Evolutionary conservation across 2,113 vertebrate genomes (phyloP), one percentile per base, ranked within the genome.

Genomic region (Spizaetus ornatus): DNA sequence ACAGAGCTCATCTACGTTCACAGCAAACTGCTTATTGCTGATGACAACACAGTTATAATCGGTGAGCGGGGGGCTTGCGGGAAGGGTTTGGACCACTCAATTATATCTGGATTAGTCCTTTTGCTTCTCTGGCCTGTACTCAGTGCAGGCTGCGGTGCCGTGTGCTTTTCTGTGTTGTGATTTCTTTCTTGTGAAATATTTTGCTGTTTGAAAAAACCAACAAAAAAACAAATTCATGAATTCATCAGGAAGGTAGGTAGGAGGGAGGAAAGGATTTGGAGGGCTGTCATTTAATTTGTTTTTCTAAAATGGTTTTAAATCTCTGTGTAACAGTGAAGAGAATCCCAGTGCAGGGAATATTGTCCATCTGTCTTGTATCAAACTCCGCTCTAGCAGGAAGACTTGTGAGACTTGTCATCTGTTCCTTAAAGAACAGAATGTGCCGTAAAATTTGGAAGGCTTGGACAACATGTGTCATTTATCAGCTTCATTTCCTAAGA

Each of bases 1-100:
- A 99, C 99, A 0, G 99, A 99, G 97, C 98, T 99, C 86, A 99
- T 99, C 96, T 99, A 99, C 18, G 99, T 99, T 76, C 99, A 99
- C 98, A 99, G 99, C 98, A 99, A 99, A 97, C 97, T 99, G 98
- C 98, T 99, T 32, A 99, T 99, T 84, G 99, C 98, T 4, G 99
- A 99, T 83, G 99, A 99, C 97, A 99, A 99, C 98, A 99, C 99
- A 0, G 99, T 99, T 94, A 99, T 99, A 81, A 99, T 99, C 1
- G 99, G 99, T 99, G 97, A 98, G 99, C 83, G 5, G 20, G 56
- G 43, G n/a, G 26, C 40, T 79, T 25, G 23, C 7, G 6, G 52
- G 43, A 72, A 40, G 66, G 38, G 2, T 48, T 80, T 62, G 89
- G 67, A 45, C 11, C 34, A 6, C 71, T 85, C 4, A 0, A 1